These are phyloP conservation scores for Dolichomitus sp. DNA, from an alignment of 2,888 invertebrate species.

Conservation along the genomic window DNA sequence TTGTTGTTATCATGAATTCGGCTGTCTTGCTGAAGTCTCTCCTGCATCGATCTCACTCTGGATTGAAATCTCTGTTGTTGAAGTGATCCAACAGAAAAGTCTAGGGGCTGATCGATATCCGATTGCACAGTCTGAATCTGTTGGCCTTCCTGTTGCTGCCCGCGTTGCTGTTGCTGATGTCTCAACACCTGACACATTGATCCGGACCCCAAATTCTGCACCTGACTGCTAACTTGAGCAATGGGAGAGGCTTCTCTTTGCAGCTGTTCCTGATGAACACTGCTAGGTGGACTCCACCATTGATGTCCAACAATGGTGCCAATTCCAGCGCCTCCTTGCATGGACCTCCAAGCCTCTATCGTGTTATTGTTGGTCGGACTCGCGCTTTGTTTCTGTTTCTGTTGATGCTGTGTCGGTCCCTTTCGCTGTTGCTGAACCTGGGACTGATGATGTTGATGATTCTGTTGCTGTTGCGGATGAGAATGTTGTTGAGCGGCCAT, in stretches of 20 bases:
- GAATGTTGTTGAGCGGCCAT: conserved; percentile 80
- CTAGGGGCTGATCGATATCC: conserved; percentile 89
- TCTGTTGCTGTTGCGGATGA: conserved; percentile 73
- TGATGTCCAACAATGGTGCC: conserved; percentile 73
- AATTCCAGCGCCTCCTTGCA: conserved; percentile 76
- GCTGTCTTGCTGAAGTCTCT: conserved; percentile 75
- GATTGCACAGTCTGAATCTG: conserved; percentile 72
- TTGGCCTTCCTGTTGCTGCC: conserved; percentile 78
- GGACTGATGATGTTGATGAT: conserved; percentile 72
- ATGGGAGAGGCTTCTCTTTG: conserved; percentile 69
- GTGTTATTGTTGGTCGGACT: conserved; percentile 87
- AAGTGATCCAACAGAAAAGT: conserved; percentile 91
- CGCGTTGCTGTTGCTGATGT: conserved; percentile 83
- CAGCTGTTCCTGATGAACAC: conserved; percentile 77
- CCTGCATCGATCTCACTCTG: conserved; percentile 78
- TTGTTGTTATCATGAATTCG: conserved; percentile 82
- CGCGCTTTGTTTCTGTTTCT: conserved; percentile 84
- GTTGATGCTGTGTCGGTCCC: conserved; percentile 73
- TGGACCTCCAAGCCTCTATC: conserved; percentile 86
- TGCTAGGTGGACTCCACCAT: conserved; percentile 82
- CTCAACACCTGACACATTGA: conserved; percentile 66
- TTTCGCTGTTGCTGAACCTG: conserved; percentile 70
- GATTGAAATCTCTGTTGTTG: conserved; percentile 82
- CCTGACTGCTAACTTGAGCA: conserved; percentile 63
- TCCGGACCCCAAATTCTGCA: conserved; percentile 64